These are phyloP conservation scores for Pristiophorus japonicus DNA, from an alignment of 2,113 vertebrate genomes.

Conservation along the genomic window DNA sequence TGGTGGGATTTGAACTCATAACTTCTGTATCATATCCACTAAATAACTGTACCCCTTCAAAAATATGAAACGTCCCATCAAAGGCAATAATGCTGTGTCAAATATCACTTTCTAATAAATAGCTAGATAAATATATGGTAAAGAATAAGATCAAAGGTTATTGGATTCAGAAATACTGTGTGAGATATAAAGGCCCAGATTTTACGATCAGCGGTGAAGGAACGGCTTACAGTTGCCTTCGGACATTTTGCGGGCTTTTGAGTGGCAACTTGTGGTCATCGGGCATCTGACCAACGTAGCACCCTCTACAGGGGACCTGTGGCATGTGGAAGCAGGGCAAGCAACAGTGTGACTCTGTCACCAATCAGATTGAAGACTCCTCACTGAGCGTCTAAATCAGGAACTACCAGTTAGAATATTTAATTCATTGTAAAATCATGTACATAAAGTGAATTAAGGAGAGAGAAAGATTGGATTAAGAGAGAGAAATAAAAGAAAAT, in stretches of 20 bases:
- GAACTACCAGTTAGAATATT: neutral
- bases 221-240: neutral
- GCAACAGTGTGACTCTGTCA: neutral
- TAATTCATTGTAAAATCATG: neutral
- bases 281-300: neutral
- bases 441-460: neutral
- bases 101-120: neutral
- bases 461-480: neutral
- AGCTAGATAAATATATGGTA: neutral
- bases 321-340: neutral
- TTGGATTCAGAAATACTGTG: neutral
- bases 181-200: neutral
- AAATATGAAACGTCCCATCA: neutral
- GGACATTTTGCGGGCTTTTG: neutral
- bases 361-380: neutral
- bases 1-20: too few species aligned
- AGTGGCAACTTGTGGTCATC: neutral
- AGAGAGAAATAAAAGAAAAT: neutral
- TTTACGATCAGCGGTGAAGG: neutral
- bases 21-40: neutral
- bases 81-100: neutral
- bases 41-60: neutral
- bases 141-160: neutral
- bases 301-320: neutral
- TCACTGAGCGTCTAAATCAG: neutral